Percentiles rank a stretch among this genome's conserved stretches.
These are phyloP conservation scores for Odontamblyopus rebecca DNA, from an alignment of 2,797 vertebrate genomes.

Conservation along the genomic window DNA sequence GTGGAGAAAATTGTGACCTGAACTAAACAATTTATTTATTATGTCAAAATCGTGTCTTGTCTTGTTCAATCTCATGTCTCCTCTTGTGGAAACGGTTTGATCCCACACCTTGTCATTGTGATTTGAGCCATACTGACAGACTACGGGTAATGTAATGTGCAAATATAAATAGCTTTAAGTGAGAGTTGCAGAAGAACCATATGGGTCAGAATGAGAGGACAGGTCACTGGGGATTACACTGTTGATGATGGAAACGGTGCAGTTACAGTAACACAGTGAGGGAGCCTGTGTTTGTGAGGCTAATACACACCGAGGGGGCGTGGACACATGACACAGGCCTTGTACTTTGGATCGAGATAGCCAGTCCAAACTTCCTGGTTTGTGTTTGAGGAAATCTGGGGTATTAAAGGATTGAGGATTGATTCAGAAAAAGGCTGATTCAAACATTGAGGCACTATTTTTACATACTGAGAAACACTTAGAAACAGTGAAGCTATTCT, in stretches of 20 bases:
- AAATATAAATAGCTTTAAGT: constrained; percentile 16
- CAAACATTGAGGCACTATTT: constrained; percentile 25
- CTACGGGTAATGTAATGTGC: too few relatives aligned
- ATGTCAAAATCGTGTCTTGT: too few relatives aligned
- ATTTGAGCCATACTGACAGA: too few relatives aligned
- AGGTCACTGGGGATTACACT: constrained; percentile 4
- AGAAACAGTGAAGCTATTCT: too few relatives aligned
- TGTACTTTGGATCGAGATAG: constrained; percentile 70
- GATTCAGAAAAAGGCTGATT: constrained; percentile 33
- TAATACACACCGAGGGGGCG: constrained; percentile 39
- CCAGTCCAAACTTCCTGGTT: constrained; percentile 55
- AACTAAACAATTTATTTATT: too few relatives aligned
- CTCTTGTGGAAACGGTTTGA: too few relatives aligned
- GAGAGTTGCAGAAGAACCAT: constrained; percentile 21
- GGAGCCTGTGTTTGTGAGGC: constrained; percentile 29
- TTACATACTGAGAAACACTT: not conserved
- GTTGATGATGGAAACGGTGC: constrained; percentile 23
- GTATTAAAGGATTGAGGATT: constrained; percentile 55
- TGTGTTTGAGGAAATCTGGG: constrained; percentile 48
- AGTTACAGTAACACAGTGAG: constrained; percentile 12
- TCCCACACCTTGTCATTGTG: too few relatives aligned
- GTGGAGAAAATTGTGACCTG: too few relatives aligned
- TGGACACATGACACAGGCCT: constrained; percentile 51
- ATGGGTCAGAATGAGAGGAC: constrained; percentile 44
- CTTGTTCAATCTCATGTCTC: too few relatives aligned